Percentiles rank a stretch among this genome's conserved stretches.
Conservation (phyloP, 1,140 invertebrate genomes). For the Campoletis sonorensis region DNA sequence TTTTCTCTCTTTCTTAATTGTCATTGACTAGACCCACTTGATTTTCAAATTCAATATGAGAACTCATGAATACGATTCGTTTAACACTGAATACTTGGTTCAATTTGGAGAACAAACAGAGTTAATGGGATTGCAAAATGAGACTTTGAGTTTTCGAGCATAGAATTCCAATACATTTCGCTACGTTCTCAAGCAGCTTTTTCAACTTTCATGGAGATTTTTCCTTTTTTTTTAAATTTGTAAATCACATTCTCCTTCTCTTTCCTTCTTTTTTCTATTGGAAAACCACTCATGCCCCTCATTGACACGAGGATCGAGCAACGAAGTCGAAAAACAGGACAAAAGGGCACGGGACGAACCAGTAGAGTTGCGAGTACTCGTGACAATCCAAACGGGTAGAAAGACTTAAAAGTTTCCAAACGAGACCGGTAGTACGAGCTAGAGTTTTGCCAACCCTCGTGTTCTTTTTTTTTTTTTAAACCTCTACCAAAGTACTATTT, state of each 20-base stretch:
- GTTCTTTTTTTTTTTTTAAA: too few relatives aligned
- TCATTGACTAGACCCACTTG: background rate
- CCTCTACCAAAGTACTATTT: background rate
- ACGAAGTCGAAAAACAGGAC: conserved; percentile 6
- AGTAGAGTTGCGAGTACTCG: background rate
- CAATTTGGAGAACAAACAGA: background rate
- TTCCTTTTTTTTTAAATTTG: background rate
- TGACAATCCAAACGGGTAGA: background rate
- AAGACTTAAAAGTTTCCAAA: conserved; percentile 4
- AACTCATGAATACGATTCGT: background rate
- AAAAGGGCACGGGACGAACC: background rate
- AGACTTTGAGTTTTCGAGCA: background rate
- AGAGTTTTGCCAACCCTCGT: background rate
- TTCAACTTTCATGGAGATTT: background rate
- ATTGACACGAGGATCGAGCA: background rate
- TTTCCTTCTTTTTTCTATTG: background rate
- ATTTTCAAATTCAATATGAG: background rate
- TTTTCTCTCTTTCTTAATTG: background rate
- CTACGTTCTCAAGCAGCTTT: background rate
- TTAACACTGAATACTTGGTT: background rate
- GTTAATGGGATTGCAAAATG: background rate
- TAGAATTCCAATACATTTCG: background rate
- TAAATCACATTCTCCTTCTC: background rate
- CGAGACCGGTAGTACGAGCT: background rate
- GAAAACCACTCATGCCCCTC: background rate